Evolutionary conservation across 2,797 vertebrate species (phyloP).

Genomic region (Rhadinocentrus ornatus): DNA sequence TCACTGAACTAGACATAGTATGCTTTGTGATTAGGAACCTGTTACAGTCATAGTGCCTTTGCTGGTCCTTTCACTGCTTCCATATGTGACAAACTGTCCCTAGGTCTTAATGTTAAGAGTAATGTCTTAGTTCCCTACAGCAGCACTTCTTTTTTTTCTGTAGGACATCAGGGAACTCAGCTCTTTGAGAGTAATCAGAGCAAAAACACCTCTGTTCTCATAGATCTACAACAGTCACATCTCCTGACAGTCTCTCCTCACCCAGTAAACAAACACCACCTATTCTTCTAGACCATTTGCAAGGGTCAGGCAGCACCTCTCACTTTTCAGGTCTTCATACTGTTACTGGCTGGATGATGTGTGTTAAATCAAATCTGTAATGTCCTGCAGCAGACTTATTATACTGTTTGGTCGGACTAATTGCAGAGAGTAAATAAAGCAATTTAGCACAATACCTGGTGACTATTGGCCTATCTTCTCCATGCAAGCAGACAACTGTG

Average conservation of each 20-base stretch:
- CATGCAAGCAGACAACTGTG: conserved; percentile 23
- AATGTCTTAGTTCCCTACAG: not conserved
- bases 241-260: conserved; percentile 11
- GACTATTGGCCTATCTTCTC: conserved; percentile 50
- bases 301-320: conserved; percentile 43
- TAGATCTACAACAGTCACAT: conserved; percentile 51
- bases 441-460: conserved; percentile 42
- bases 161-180: not conserved
- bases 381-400: conserved; percentile 30
- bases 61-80: not conserved
- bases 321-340: conserved; percentile 29
- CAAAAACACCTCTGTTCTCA: conserved; percentile 43
- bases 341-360: conserved; percentile 12
- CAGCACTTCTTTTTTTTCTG: not conserved
- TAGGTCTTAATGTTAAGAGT: not conserved
- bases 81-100: not conserved
- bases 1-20: not conserved
- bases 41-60: not conserved
- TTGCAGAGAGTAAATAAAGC: conserved; percentile 47
- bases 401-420: conserved; percentile 39
- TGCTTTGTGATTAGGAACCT: not conserved
- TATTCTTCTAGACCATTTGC: conserved; percentile 38
- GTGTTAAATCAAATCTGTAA: conserved; percentile 41
- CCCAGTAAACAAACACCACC: conserved; percentile 48
- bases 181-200: not conserved